These are phyloP conservation scores for Lymantria monacha DNA, from an alignment of 2,888 invertebrate species.

Conservation along the genomic window DNA sequence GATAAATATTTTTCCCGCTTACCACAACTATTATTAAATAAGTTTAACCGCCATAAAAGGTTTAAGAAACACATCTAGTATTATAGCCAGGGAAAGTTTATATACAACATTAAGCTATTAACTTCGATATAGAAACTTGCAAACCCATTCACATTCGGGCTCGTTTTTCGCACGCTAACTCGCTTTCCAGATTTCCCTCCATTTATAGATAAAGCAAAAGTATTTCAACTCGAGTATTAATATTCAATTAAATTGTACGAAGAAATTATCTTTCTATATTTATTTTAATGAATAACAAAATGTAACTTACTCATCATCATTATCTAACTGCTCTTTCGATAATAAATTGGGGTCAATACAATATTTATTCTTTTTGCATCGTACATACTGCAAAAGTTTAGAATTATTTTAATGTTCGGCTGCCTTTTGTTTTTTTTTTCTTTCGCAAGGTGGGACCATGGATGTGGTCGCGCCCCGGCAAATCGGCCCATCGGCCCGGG, in stretches of 20 bases:
- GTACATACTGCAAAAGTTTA: too few relatives aligned
- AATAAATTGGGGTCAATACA: too few relatives aligned
- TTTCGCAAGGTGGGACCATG: too few relatives aligned
- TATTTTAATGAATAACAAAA: too few relatives aligned
- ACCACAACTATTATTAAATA: not conserved
- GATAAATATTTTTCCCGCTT: too few relatives aligned
- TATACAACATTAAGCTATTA: constrained; percentile 36
- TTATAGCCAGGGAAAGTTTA: constrained; percentile 39
- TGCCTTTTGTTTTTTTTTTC: too few relatives aligned
- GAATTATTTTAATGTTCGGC: too few relatives aligned
- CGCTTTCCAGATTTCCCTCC: constrained; percentile 73
- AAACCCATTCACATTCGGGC: constrained; percentile 61
- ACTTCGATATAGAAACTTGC: constrained; percentile 51
- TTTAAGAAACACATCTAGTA: constrained; percentile 14
- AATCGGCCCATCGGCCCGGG: too few relatives aligned
- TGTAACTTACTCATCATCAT: too few relatives aligned
- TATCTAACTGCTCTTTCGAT: too few relatives aligned
- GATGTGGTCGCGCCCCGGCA: too few relatives aligned
- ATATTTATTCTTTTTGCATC: too few relatives aligned
- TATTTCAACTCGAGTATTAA: constrained; percentile 8
- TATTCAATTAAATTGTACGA: not conserved
- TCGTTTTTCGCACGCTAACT: constrained; percentile 68
- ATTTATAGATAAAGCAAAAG: constrained; percentile 44
- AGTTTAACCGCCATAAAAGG: constrained; percentile 3
- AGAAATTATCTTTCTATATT: not conserved